Evolutionary conservation across 2,888 invertebrate species (phyloP), one percentile per base, ranked within the genome.

Genomic region (Mayetiola destructor): DNA sequence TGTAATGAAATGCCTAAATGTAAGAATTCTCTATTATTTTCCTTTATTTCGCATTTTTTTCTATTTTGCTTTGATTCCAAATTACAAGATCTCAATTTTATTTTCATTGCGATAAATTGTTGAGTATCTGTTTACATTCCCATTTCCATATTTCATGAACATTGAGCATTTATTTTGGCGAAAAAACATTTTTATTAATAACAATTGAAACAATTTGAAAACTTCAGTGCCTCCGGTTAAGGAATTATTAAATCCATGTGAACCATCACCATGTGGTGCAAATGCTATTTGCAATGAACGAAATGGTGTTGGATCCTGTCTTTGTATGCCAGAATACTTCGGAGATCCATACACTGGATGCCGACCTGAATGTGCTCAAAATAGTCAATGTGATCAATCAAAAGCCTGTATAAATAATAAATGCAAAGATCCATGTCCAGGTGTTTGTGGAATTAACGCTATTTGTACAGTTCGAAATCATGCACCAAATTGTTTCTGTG

Each of bases 271-370:
- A 56, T 88, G 88, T 69, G 88, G 88, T 62, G 75, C 84, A 58
- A 88, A 88, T 72, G 83, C 88, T 56, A 72, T 84, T 61, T 89
- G 89, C 72, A 80, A 80, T 65, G 84, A 84, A 73, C 76, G 77
- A 64, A 81, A 82, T 67, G 82, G 82, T 66, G 84, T 82, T 62
- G 86, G 85, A 64, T 82, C 86, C 18, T 92, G 92, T 67, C 78
- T 80, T 14, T 92, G 92, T 67, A 71, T 85, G 57, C 80, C 84
- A 12, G 87, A 86, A 67, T 90, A 88, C 69, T 84, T 82, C 63
- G 92, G 92, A 36, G 89, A 92, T 73, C 91, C 92, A 1, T 88
- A 89, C 66, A 81, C 82, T 2, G 84, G 85, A 42, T 88, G 88
- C 69, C 78, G 85, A 63, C 86, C 86, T n/a, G 85, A 87, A 75